Evolutionary conservation across 2,888 invertebrate species (phyloP), one percentile per base, ranked within the genome.

Genomic region (Frankliniella fusca): DNA sequence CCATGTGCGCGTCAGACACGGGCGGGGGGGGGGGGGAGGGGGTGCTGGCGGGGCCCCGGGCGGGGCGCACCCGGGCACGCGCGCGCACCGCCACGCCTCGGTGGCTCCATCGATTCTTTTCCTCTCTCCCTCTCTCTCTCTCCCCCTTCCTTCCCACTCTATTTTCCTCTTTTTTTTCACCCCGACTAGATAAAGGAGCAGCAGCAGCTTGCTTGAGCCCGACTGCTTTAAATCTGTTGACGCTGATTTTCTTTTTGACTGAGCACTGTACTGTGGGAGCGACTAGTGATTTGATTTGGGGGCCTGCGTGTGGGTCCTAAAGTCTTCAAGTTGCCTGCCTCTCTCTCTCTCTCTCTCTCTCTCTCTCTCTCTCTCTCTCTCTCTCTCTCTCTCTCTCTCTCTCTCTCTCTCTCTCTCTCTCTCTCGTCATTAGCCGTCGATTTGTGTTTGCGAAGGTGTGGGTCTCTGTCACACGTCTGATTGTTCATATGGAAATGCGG

Each of bases 401-500:
- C 12, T 5, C 54, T 5, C 54, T 5, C 54, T 5, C 54, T 15
- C 54, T 15, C 54, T 20, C 54, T 20, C 54, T 20, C 54, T 20
- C 54, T 20, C 54, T 20, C 54, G 20, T 5, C 18, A 20, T 20
- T 12, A 54, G 54, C 18, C 54, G 54, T 54, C 18, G 5, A 20
- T 54, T 15, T 23, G 70, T 76, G 70, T 76, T 76, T 76, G 70
- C 70, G 70, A 76, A 76, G 70, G 70, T 27, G 70, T 27, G 27
- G 27, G 70, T 12, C 61, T 61, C 27, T 76, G 23, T 12, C 23
- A 23, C 23, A 9, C 54, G 70, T 76, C 23, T 76, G 70, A 76
- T 76, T 76, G 70, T 76, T 76, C 70, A 12, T 76, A 76, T 76
- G 70, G 70, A 76, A 76, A 76, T 76, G 70, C 70, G 23, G 12